Percentiles rank a stretch among this genome's conserved stretches.
Conservation (phyloP, 2,888 invertebrate species). For the Nipponacmea schrenckii region DNA sequence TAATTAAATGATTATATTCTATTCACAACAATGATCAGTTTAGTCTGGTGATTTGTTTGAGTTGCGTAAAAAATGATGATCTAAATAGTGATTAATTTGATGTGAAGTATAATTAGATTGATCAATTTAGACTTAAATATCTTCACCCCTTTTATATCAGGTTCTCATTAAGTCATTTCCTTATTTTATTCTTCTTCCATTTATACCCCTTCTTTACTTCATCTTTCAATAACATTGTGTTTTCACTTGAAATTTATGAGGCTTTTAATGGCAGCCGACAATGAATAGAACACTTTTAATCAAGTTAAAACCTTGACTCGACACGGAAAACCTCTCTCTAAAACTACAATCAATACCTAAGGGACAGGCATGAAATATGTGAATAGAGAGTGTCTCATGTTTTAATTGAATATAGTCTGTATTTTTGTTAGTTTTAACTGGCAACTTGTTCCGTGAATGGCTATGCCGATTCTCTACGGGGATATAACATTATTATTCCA, state of each 20-base stretch:
- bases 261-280: conserved; percentile 16
- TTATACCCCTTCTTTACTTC: neutral
- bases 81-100: too few species aligned
- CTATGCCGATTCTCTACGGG: too few species aligned
- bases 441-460: neutral
- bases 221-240: conserved; percentile 12
- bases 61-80: too few species aligned
- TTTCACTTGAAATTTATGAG: conserved; percentile 16
- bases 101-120: too few species aligned
- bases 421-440: conserved; percentile 22
- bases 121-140: too few species aligned
- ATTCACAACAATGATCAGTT: too few species aligned
- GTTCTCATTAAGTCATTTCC: conserved; percentile 3
- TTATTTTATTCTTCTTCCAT: conserved; percentile 1
- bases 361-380: conserved; percentile 17
- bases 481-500: too few species aligned
- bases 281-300: conserved; percentile 21
- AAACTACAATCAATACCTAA: conserved; percentile 11
- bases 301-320: conserved; percentile 18
- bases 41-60: too few species aligned
- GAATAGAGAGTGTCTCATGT: conserved; percentile 17
- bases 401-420: conserved; percentile 26
- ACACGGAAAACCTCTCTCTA: conserved; percentile 23
- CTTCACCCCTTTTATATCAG: too few species aligned
- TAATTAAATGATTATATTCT: too few species aligned